These are phyloP conservation scores for Dascyllus trimaculatus DNA, from an alignment of 2,113 vertebrate species.

Conservation along the genomic window DNA sequence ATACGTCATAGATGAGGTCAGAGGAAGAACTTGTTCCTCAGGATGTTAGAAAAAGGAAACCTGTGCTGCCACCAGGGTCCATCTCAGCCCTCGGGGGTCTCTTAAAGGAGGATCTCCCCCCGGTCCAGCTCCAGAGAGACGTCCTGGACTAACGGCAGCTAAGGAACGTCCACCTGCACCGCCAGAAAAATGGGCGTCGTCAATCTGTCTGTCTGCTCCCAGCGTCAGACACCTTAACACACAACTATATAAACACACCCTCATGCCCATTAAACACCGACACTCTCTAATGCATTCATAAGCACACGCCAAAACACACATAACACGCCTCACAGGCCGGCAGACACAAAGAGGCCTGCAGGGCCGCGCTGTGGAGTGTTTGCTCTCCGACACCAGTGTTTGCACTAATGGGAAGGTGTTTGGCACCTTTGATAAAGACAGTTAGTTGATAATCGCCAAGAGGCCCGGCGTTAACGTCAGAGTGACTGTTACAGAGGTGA, in stretches of 20 bases:
- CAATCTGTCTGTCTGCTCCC: slow-evolving; percentile 57
- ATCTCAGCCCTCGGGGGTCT: slow-evolving; percentile 56
- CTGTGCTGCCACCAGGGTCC: slow-evolving; percentile 70
- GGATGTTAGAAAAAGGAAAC: neutral
- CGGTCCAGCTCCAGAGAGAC: slow-evolving; percentile 77
- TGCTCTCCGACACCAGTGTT: slow-evolving; percentile 87
- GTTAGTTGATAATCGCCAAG: slow-evolving; percentile 78
- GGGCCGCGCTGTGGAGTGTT: slow-evolving; percentile 45
- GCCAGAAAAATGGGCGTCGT: neutral
- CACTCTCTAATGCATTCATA: slow-evolving; percentile 23
- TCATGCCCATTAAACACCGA: slow-evolving; percentile 32
- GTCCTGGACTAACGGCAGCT: neutral
- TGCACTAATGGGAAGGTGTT: slow-evolving; percentile 83
- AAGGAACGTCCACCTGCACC: neutral
- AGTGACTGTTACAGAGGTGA: neutral
- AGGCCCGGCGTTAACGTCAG: slow-evolving; percentile 29
- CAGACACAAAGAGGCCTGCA: slow-evolving; percentile 27
- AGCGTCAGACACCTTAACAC: slow-evolving; percentile 82
- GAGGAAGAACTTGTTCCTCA: neutral
- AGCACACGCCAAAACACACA: slow-evolving; percentile 61
- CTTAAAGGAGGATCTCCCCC: slow-evolving; percentile 73
- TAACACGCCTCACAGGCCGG: slow-evolving; percentile 24
- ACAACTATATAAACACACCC: slow-evolving; percentile 43
- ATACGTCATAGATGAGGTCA: neutral
- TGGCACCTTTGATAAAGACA: slow-evolving; percentile 81